These are phyloP conservation scores for Drosophila rubida DNA, from an alignment of 2,888 invertebrate species.

Conservation along the genomic window DNA sequence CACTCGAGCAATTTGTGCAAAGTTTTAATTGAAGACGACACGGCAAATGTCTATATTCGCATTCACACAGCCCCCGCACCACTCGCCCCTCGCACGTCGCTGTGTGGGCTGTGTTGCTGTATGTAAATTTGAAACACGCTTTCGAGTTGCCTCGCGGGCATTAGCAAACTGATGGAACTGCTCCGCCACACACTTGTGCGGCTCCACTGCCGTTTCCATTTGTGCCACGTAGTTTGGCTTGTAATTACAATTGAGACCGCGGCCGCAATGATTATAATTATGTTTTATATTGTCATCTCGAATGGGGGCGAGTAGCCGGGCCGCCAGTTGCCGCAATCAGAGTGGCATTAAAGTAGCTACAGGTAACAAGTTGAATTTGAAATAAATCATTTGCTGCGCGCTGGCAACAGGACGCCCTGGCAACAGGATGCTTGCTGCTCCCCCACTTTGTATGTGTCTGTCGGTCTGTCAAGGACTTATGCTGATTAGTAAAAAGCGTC, in stretches of 20 bases:
- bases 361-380: slow-evolving; percentile 66
- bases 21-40: slow-evolving; percentile 68
- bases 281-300: slow-evolving; percentile 68
- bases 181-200: background rate
- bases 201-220: slow-evolving; percentile 24
- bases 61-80: slow-evolving; percentile 6
- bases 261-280: slow-evolving; percentile 81
- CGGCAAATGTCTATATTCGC: slow-evolving; percentile 55
- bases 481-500: slow-evolving; percentile 79
- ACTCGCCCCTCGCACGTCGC: slow-evolving; percentile 32
- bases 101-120: slow-evolving; percentile 61
- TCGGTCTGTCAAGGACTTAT: slow-evolving; percentile 72
- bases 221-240: slow-evolving; percentile 61
- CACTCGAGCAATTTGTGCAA: slow-evolving; percentile 50
- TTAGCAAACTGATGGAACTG: slow-evolving; percentile 54
- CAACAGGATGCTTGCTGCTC: slow-evolving; percentile 28
- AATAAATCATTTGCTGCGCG: slow-evolving; percentile 72
- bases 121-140: slow-evolving; percentile 72
- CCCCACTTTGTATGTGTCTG: slow-evolving; percentile 42
- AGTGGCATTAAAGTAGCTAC: slow-evolving; percentile 70
- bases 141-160: slow-evolving; percentile 75
- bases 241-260: slow-evolving; percentile 75
- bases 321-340: slow-evolving; percentile 10
- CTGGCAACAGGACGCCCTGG: no score
- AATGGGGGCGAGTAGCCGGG: slow-evolving; percentile 23